phyloP scores from a whole-genome alignment of 2,113 vertebrate species.

The Phylloscopus trochiloides region DNA sequence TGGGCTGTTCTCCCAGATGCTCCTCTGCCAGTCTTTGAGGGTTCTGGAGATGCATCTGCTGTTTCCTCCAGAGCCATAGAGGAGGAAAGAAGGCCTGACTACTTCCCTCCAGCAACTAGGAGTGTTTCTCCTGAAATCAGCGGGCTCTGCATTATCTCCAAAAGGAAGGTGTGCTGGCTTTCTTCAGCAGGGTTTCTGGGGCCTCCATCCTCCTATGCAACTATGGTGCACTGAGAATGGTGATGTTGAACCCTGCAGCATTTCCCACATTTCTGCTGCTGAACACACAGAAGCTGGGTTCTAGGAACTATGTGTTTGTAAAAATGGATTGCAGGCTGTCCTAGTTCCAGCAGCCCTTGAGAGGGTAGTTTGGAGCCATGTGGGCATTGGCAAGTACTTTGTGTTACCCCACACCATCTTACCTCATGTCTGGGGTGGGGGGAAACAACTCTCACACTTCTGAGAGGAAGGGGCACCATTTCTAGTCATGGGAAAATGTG shows the following conservation, averaged over 20 bases:
- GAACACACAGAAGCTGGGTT: neutral
- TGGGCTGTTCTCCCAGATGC: neutral
- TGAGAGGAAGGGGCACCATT: neutral
- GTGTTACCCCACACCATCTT: neutral
- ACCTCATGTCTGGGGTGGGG: too few relatives aligned
- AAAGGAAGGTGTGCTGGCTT: neutral
- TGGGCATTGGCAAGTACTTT: neutral
- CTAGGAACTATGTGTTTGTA: neutral
- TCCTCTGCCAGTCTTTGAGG: neutral
- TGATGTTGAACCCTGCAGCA: neutral
- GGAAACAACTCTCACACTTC: neutral
- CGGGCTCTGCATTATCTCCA: neutral
- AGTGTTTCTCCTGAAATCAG: neutral
- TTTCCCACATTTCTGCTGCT: neutral
- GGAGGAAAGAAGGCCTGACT: neutral
- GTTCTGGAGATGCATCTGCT: neutral
- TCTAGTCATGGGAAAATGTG: rapidly evolving
- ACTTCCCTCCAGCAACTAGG: neutral
- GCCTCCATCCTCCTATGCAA: neutral
- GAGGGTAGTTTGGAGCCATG: neutral
- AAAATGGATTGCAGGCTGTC: neutral
- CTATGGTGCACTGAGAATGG: neutral
- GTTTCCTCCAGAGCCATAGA: neutral
- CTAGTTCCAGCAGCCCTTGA: neutral
- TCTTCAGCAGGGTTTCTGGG: neutral